These are phyloP conservation scores for Physeter macrocephalus DNA, from an alignment of 2,113 vertebrate genomes.

Conservation along the genomic window DNA sequence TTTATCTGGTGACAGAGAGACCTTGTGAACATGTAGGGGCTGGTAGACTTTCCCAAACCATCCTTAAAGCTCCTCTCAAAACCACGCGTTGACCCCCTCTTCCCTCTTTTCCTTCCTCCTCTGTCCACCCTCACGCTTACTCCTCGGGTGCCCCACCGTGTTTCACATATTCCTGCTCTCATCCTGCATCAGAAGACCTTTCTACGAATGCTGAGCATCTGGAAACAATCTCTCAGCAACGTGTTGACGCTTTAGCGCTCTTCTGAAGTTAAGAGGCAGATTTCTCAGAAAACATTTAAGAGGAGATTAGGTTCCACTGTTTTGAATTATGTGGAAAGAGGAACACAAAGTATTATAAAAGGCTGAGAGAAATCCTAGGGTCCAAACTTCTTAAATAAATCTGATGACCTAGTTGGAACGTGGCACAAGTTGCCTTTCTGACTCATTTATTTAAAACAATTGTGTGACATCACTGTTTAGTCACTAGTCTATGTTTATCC, in stretches of 20 bases:
- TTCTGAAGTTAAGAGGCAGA: slow-evolving; percentile 34
- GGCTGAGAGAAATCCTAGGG: slow-evolving; percentile 38
- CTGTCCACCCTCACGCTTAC: neutral
- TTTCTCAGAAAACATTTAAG: slow-evolving; percentile 53
- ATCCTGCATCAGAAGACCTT: neutral
- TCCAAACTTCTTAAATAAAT: slow-evolving; percentile 36
- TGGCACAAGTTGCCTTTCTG: slow-evolving; percentile 38
- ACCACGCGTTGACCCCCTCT: neutral
- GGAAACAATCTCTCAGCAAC: slow-evolving; percentile 34
- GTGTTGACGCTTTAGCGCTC: slow-evolving; percentile 20
- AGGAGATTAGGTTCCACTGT: slow-evolving; percentile 50
- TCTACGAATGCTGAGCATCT: neutral
- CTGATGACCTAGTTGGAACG: slow-evolving; percentile 65
- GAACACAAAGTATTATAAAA: slow-evolving; percentile 25
- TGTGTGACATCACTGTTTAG: slow-evolving; percentile 55
- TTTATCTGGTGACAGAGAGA: neutral
- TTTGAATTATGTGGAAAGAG: slow-evolving; percentile 59
- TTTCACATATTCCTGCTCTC: neutral
- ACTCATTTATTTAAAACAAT: slow-evolving; percentile 64
- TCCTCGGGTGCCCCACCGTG: neutral
- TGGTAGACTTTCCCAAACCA: neutral
- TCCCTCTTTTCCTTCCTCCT: neutral
- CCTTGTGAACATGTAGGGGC: neutral
- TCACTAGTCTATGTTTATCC: slow-evolving; percentile 65
- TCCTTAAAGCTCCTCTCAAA: neutral